Percentiles rank a stretch among this genome's conserved stretches.
Conservation (phyloP, 2,888 invertebrate genomes). For the Hymenopus coronatus region DNA sequence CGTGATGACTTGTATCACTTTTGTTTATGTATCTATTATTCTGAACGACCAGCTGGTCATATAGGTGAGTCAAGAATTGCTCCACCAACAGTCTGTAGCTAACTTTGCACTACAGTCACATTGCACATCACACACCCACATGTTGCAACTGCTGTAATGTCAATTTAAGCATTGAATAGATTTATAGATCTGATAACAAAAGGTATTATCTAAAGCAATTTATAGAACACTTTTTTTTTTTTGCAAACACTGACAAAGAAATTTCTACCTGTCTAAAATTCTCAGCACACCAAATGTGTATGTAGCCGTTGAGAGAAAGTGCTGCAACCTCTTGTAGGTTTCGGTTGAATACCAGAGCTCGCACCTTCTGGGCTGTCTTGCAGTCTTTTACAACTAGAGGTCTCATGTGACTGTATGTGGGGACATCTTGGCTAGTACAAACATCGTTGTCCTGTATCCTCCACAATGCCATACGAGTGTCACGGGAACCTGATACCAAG, state of each 20-base stretch:
- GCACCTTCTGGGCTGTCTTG: slow-evolving; percentile 72
- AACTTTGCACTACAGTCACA: too few species aligned
- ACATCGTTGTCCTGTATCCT: slow-evolving; percentile 58
- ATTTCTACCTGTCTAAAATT: slow-evolving; percentile 69
- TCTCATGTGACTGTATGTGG: slow-evolving; percentile 44
- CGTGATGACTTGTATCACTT: too few species aligned
- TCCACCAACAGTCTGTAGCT: too few species aligned
- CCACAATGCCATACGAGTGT: slow-evolving; percentile 90
- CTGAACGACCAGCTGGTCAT: too few species aligned
- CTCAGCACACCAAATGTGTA: slow-evolving; percentile 91
- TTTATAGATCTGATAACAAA: neutral
- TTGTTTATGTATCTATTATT: too few species aligned
- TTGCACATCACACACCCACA: too few species aligned
- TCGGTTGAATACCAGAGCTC: slow-evolving; percentile 85
- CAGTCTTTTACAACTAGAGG: slow-evolving; percentile 73
- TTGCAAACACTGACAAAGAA: too few species aligned
- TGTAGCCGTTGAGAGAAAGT: slow-evolving; percentile 86
- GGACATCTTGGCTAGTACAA: slow-evolving; percentile 50
- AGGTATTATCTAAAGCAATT: neutral
- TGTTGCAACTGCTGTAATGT: neutral
- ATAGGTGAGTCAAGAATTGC: too few species aligned
- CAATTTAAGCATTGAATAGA: neutral
- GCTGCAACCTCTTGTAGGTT: slow-evolving; percentile 85
- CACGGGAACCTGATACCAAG: slow-evolving; percentile 89
- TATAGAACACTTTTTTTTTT: slow-evolving; percentile 29